Evolutionary conservation across 2,797 vertebrate species (phyloP).

Genomic region (Fundulus diaphanus): DNA sequence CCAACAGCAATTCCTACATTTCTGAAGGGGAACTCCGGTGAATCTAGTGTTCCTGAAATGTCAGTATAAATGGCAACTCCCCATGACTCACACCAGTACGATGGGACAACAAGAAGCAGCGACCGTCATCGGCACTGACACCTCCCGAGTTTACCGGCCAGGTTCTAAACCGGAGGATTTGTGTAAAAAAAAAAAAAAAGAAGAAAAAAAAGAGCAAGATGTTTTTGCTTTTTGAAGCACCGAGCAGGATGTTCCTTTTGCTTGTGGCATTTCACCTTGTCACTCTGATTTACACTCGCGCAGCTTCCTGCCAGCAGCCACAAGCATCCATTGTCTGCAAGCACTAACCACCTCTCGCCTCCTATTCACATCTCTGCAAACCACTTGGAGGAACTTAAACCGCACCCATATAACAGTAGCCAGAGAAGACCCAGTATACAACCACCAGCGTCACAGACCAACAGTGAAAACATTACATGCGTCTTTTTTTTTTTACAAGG

Average conservation of each 20-base stretch:
- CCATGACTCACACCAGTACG: not conserved
- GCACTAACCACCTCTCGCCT: constrained; percentile 29
- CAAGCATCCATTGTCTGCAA: constrained; percentile 51
- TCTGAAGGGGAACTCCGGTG: not conserved
- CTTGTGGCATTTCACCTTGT: constrained; percentile 13
- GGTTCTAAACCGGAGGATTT: not conserved
- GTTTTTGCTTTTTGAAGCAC: not conserved
- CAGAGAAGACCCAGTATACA: constrained; percentile 7
- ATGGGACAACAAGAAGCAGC: not conserved
- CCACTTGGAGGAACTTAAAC: constrained; percentile 23
- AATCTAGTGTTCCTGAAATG: not conserved
- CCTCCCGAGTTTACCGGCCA: not conserved
- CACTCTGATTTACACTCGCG: constrained; percentile 29
- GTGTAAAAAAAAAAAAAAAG: constrained; percentile 10
- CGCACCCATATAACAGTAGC: constrained; percentile 36
- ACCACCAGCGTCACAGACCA: constrained; percentile 14
- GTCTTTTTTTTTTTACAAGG: constrained; percentile 19
- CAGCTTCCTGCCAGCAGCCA: constrained; percentile 44
- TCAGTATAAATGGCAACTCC: constrained; percentile 1
- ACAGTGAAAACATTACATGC: not conserved
- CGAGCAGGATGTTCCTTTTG: not conserved
- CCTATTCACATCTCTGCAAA: constrained; percentile 34
- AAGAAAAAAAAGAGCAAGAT: not conserved
- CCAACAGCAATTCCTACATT: not conserved
- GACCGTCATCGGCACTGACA: not conserved